Evolutionary conservation across 1,140 invertebrate genomes (phyloP), one percentile per base, ranked within the genome.

Genomic region (Apolygus lucorum): DNA sequence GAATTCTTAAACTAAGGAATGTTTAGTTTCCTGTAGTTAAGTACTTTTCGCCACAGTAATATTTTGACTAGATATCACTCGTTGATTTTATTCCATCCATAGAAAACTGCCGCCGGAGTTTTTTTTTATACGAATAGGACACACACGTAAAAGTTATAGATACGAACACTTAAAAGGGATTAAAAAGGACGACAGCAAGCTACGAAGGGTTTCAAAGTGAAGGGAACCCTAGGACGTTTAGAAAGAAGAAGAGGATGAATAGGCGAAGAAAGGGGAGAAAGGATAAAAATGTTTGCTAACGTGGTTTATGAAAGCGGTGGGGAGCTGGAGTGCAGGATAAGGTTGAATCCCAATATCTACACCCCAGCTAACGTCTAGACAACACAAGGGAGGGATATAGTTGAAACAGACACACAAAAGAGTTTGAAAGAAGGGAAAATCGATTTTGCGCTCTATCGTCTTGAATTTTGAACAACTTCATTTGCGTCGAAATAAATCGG

Each of bases 11-110:
- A 28, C n/a, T 26, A 26, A n/a, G 68, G 68, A 1, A 62, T 27
- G 49, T 59, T 67, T 67, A 11, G 34, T 17, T 49, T 49, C 34
- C 34, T 17, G 8, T 17, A 49, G 34, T 17, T 59, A 59, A 59
- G 54, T 59, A 11, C 25, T 29, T n/a, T 1, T 34, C 29, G 28
- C 68, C 68, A 63, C 68, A 63, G 63, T 42, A 69, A 69, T 69
- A 63, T 64, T 69, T 69, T 69, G 68, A 69, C 68, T 69, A 69
- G 68, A 69, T 69, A 69, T 64, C 68, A 69, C 68, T 69, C 68
- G 68, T 69, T 64, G 26, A 28, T n/a, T n/a, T n/a, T n/a, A n/a
- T n/a, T n/a, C n/a, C n/a, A n/a, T n/a, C n/a, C n/a, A n/a, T n/a
- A n/a, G n/a, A n/a, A n/a, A n/a, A n/a, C n/a, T n/a, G n/a, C n/a